phyloP scores from a whole-genome alignment of 1,140 invertebrate species.

The Drosophila bocqueti region DNA sequence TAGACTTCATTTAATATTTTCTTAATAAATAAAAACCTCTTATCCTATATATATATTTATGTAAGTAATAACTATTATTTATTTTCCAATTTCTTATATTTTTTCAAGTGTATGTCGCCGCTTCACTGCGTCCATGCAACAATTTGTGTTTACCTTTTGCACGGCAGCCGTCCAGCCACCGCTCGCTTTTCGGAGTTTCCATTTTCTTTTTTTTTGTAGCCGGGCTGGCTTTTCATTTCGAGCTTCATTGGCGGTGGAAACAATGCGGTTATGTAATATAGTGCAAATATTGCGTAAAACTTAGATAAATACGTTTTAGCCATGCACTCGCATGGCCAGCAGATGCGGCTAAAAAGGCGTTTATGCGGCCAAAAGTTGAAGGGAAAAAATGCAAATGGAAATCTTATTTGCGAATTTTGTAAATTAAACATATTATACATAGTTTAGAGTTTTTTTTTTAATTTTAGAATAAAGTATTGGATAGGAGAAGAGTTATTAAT shows the following conservation, averaged over 20 bases:
- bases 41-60: not conserved
- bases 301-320: constrained; percentile 77
- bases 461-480: not conserved
- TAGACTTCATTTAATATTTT: too few species aligned
- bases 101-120: constrained; percentile 21
- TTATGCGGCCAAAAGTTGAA: constrained; percentile 4
- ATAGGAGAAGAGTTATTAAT: not conserved
- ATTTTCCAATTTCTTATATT: not conserved
- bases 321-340: constrained; percentile 34
- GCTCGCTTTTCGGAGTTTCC: not conserved
- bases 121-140: constrained; percentile 34
- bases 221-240: constrained; percentile 59
- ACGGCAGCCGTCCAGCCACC: constrained; percentile 12
- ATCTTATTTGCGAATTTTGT: too few species aligned
- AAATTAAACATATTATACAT: not conserved
- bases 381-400: not conserved
- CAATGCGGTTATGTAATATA: constrained; percentile 81
- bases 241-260: constrained; percentile 70
- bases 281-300: constrained; percentile 80
- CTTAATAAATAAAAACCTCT: not conserved
- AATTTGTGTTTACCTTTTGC: constrained; percentile 60
- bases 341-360: constrained; percentile 17
- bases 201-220: constrained; percentile 1
- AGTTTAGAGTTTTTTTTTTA: too few species aligned
- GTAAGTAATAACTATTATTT: not conserved